A percentile compares a stretch with the other conserved stretches of the same genome.
Conservation (phyloP, 2,113 vertebrate species). For the Pseudorectes ferrugineus region DNA sequence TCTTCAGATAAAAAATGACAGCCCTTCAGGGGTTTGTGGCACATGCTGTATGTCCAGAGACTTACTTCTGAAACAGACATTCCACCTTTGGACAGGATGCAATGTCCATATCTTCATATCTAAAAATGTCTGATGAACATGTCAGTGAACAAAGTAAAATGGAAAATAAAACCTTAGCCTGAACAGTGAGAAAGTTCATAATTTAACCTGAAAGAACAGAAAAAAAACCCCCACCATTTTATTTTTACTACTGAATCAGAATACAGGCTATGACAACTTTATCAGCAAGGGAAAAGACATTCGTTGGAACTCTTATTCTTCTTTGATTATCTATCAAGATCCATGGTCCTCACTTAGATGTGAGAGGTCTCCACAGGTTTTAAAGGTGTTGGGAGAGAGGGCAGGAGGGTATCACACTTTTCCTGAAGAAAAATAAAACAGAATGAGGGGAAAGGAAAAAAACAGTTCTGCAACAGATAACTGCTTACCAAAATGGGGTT, state of each 20-base stretch:
- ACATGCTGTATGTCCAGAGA: rapidly evolving
- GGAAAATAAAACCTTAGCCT: background rate
- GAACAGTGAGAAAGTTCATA: background rate
- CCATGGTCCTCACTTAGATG: background rate
- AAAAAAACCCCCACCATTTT: rapidly evolving
- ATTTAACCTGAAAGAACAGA: background rate
- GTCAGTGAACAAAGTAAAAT: background rate
- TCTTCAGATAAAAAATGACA: background rate
- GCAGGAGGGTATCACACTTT: background rate
- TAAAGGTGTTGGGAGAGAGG: background rate
- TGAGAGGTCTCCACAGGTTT: background rate
- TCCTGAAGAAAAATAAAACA: background rate
- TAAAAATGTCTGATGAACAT: background rate
- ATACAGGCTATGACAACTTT: background rate
- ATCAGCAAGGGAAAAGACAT: background rate
- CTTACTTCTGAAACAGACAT: background rate
- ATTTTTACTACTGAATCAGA: background rate
- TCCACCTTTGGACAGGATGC: background rate
- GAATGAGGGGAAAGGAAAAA: background rate
- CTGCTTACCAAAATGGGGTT: background rate
- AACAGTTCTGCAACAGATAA: background rate
- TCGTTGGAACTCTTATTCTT: background rate
- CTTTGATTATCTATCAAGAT: background rate
- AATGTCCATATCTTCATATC: background rate
- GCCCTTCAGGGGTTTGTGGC: background rate